phyloP scores from a whole-genome alignment of 2,888 invertebrate genomes.

The Ceriagrion tenellum region DNA sequence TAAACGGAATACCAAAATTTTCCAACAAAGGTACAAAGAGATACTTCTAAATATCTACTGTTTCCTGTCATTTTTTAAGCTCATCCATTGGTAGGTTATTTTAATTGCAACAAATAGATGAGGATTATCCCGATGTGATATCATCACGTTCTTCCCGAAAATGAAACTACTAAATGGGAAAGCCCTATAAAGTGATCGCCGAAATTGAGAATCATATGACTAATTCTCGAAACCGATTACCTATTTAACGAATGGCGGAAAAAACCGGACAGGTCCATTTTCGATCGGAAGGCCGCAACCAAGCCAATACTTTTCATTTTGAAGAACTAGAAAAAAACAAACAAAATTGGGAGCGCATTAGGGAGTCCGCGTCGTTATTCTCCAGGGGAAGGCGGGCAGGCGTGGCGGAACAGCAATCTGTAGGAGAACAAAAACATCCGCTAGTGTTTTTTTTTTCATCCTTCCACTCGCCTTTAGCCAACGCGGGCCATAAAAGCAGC shows the following conservation, averaged over 20 bases:
- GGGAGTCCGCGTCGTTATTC: not conserved
- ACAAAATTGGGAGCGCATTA: not conserved
- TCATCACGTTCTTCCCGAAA: not conserved
- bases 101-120: not conserved
- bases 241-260: not conserved
- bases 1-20: too few relatives aligned
- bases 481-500: constrained; percentile 44
- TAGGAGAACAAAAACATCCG: not conserved
- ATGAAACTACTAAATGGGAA: not conserved
- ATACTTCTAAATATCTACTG: too few relatives aligned
- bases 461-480: not conserved
- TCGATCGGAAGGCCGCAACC: not conserved
- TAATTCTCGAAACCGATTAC: not conserved
- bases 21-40: too few relatives aligned
- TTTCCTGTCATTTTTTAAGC: too few relatives aligned
- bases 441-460: not conserved
- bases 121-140: not conserved
- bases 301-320: not conserved
- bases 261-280: not conserved
- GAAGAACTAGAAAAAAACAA: not conserved
- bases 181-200: not conserved
- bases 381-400: not conserved
- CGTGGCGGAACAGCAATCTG: constrained; percentile 28
- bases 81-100: too few relatives aligned
- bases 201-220: not conserved